phyloP scores from a whole-genome alignment of 2,888 invertebrate species.

The Adineta ricciae region DNA sequence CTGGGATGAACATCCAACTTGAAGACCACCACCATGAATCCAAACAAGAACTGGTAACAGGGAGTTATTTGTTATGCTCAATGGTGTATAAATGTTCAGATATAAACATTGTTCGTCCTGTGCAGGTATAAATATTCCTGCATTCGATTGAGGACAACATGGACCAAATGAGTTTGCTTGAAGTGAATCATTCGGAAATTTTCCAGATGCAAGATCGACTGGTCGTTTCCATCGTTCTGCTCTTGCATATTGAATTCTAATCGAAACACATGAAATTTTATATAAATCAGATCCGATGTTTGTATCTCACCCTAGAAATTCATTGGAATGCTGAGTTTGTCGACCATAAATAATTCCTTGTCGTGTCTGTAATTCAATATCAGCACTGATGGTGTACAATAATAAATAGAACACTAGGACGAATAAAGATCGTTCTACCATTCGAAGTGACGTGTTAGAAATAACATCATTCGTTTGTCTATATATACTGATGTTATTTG shows the following conservation, averaged over 20 bases:
- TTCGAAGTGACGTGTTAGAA: too few species aligned
- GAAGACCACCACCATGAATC: neutral
- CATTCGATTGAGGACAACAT: neutral
- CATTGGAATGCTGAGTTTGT: neutral
- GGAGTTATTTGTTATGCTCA: neutral
- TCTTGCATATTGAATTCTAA: neutral
- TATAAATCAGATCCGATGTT: neutral
- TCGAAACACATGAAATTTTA: neutral
- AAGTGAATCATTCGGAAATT: neutral
- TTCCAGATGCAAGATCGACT: neutral
- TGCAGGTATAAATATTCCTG: neutral
- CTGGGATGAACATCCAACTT: neutral
- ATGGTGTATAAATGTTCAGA: neutral
- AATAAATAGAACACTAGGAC: too few species aligned
- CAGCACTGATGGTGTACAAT: neutral
- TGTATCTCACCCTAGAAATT: neutral
- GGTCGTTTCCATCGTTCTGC: neutral
- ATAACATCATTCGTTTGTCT: too few species aligned
- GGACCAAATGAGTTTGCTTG: neutral
- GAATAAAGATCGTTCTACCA: too few species aligned
- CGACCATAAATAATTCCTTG: constrained; percentile 8
- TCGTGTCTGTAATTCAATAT: neutral
- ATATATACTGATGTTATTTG: too few species aligned
- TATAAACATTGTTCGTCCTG: neutral
- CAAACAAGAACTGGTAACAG: neutral